phyloP scores from a whole-genome alignment of 92 coral and sea anemone species.

The Phenganax marumi region DNA sequence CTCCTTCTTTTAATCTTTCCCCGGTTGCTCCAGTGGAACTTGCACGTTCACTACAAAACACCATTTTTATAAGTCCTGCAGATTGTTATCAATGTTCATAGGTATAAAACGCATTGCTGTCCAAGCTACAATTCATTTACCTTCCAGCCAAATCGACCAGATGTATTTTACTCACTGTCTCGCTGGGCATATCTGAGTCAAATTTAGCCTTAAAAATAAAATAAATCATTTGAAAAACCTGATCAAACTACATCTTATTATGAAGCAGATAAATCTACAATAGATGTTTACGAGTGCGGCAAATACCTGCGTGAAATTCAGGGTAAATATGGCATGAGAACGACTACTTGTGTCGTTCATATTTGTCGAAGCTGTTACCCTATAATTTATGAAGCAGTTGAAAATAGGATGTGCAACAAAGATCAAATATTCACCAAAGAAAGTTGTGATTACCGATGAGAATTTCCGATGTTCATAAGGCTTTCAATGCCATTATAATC shows the following conservation, averaged over 20 bases:
- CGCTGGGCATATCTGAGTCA: constrained; percentile 98
- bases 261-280: neutral
- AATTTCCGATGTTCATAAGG: constrained; percentile 88
- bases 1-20: constrained; percentile 73
- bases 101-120: neutral
- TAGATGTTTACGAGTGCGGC: neutral
- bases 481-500: constrained; percentile 87
- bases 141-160: constrained; percentile 97
- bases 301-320: constrained; percentile 88
- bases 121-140: constrained; percentile 28
- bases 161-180: constrained; percentile 91
- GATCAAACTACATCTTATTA: too few relatives aligned
- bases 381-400: constrained; percentile 14
- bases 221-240: neutral
- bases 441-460: constrained; percentile 71
- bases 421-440: neutral
- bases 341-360: constrained; percentile 98
- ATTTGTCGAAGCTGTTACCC: constrained; percentile 96
- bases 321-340: constrained; percentile 96
- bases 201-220: constrained; percentile 77
- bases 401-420: neutral
- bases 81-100: neutral
- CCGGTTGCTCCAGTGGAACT: too few relatives aligned
- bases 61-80: neutral
- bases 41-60: constrained; percentile 74